Base-by-base conservation (phyloP, 2,797 vertebrate genomes). In the Pterois miles region DNA sequence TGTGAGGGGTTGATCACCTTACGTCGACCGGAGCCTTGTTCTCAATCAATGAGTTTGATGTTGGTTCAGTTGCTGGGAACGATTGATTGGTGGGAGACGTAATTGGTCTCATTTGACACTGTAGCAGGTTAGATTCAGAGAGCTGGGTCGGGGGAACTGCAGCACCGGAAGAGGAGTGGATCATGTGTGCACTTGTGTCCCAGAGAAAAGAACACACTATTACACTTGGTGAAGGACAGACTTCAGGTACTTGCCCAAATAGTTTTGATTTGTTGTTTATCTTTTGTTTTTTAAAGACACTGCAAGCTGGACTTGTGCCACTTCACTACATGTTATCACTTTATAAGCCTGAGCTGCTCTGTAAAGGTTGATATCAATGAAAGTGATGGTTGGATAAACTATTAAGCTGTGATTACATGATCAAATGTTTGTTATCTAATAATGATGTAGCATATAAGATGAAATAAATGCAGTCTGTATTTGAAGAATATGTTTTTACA, bases 31-130 rank as follows among this genome's bases (percentile, higher is more conserved):
- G 87, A 93, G 90, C 88, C 85, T 89, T 85, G 88, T 92, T 91
- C 91, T 91, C 88, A 91, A 94, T 96, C 94, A 89, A 94, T 94
- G 93, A 86, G 90, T 94, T 95, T 94, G 93, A 95, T 94, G 93
- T 95, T 89, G 94, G 88, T 94, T 89, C 90, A 91, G 89, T 91
- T 89, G 89, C 93, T 94, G 90, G 87, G 88, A 92, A 93, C 83
- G 88, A 95, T 94, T 95, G 95, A 95, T 93, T 93, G 90, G 82
- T 85, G 77, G 85, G 81, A 91, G 84, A 89, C 54, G 69, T 94
- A 93, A 94, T 94, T 95, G 93, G 90, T 92, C 89, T 95, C 93
- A 94, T 94, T 94, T 95, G 93, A 93, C 88, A 93, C 89, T 79
- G 87, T 75, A 82, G 88, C 68, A 56, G 86, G 87, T 92, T 86